Base-by-base conservation (phyloP, 2,113 vertebrate genomes). In the Caretta caretta region DNA sequence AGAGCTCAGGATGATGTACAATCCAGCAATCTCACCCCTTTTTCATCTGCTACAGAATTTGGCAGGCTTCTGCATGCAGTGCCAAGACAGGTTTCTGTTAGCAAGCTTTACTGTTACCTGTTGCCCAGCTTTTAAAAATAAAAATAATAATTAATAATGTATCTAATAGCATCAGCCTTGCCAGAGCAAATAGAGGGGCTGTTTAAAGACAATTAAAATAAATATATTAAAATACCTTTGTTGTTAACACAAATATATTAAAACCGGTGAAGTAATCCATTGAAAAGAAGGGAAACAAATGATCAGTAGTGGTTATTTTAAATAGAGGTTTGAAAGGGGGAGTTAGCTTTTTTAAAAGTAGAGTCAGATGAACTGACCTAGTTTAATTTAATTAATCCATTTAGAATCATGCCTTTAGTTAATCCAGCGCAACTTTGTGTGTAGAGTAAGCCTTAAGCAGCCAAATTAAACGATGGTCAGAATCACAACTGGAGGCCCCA, bases 1-100 rank as follows among this genome's bases (percentile, higher is more conserved):
- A 87, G 84, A 92, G 81, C 56, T 76, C 17, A 72, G 72, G 56
- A 29, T 51, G 88, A 92, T 49, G 78, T 86, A 83, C 20, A 86
- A 50, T 78, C 31, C 2, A 0, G 2, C 3, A 6, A 25, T 80
- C 90, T 80, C 83, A 13, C 59, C 59, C 86, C n/a, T 53, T 84
- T 86, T 57, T 54, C 88, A 76, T 89, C 88, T 89, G 53, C 81
- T 38, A 29, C 87, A 46, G 14, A 53, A 49, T 1, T 56, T 14
- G 42, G 46, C 9, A 8, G 75, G 13, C 19, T 89, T 82, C 82
- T 87, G 78, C 62, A 88, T 72, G 86, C 20, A 59, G n/a, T 0
- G 49, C 29, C 2, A 5, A 3, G 22, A 17, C 29, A 1, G 8
- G 27, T 57, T 72, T 11, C 65, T 90, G 12, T 90, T 65, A 84